Conservation (phyloP, 1,140 invertebrate species). For the Lepidotrigona ventralis region DNA sequence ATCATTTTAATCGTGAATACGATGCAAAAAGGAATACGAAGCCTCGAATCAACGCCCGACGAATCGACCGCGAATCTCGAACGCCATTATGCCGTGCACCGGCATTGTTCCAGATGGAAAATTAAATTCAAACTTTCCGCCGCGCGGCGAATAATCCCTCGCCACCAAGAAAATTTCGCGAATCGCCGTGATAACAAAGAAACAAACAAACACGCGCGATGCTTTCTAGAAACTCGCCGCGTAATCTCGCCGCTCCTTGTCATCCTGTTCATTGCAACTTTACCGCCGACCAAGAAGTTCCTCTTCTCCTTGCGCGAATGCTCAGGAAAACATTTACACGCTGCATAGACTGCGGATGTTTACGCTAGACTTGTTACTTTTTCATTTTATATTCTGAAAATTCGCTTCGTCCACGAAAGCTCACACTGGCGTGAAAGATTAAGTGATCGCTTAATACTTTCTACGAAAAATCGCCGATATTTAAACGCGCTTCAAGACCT, state of each 20-base stretch:
- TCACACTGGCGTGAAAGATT: too few species aligned
- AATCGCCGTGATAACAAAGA: conserved; percentile 41
- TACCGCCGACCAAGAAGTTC: conserved; percentile 8
- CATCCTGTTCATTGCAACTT: not conserved
- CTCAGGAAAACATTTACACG: not conserved
- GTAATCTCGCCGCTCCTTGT: conserved; percentile 13
- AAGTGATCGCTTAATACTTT: too few species aligned
- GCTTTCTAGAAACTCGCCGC: conserved; percentile 5
- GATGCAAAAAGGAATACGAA: not conserved
- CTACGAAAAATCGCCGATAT: too few species aligned
- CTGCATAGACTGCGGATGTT: too few species aligned
- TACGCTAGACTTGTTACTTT: too few species aligned
- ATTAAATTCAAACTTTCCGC: conserved; percentile 61
- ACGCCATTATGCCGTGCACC: not conserved
- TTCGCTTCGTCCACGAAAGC: too few species aligned
- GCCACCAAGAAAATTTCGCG: conserved; percentile 16
- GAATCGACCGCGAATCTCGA: not conserved
- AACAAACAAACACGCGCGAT: conserved; percentile 30
- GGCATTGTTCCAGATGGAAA: conserved; percentile 38
- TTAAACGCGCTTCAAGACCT: too few species aligned
- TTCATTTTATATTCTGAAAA: too few species aligned
- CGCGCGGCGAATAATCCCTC: conserved; percentile 13
- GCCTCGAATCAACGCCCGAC: conserved; percentile 5
- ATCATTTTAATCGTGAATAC: conserved; percentile 25
- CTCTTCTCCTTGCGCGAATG: not conserved